A percentile compares a stretch with the other conserved stretches of the same genome.
Conservation (phyloP, 2,113 vertebrate genomes). For the Ramphastos sulfuratus region DNA sequence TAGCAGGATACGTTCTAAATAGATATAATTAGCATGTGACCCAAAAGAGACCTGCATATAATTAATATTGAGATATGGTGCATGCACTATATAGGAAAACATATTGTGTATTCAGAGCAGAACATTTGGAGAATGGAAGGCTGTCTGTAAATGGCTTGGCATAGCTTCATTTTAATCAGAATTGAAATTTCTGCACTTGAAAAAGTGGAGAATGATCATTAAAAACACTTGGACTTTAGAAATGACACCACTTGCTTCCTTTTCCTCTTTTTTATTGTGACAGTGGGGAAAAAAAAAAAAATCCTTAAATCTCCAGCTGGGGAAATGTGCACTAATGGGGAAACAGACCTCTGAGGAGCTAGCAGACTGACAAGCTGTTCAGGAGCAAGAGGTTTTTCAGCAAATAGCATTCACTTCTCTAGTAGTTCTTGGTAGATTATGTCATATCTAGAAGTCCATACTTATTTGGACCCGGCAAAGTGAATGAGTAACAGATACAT, state of each 20-base stretch:
- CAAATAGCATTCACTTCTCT: conserved; percentile 2
- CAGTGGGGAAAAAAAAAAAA: not conserved
- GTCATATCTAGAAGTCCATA: not conserved
- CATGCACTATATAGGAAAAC: conserved; percentile 3
- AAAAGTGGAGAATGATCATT: conserved; percentile 24
- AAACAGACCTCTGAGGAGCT: conserved; percentile 14
- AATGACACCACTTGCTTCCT: conserved; percentile 18
- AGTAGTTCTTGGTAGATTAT: not conserved
- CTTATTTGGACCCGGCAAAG: not conserved
- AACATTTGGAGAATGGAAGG: not conserved
- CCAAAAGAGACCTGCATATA: conserved; percentile 48
- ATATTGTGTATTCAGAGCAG: conserved; percentile 15
- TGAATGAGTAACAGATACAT: not conserved
- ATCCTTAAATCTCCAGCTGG: not conserved
- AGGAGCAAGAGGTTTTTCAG: not conserved
- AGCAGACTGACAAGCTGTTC: conserved; percentile 23
- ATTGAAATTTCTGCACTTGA: not conserved
- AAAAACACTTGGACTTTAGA: conserved; percentile 25
- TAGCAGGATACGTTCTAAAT: conserved; percentile 60
- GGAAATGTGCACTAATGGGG: conserved; percentile 19
- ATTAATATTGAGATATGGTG: conserved; percentile 51
- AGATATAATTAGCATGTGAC: conserved; percentile 63
- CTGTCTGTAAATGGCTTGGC: conserved; percentile 22
- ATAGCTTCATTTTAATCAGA: not conserved
- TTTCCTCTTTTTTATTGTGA: not conserved